phyloP scores from a whole-genome alignment of 2,888 invertebrate species.

The Orthosia gothica region DNA sequence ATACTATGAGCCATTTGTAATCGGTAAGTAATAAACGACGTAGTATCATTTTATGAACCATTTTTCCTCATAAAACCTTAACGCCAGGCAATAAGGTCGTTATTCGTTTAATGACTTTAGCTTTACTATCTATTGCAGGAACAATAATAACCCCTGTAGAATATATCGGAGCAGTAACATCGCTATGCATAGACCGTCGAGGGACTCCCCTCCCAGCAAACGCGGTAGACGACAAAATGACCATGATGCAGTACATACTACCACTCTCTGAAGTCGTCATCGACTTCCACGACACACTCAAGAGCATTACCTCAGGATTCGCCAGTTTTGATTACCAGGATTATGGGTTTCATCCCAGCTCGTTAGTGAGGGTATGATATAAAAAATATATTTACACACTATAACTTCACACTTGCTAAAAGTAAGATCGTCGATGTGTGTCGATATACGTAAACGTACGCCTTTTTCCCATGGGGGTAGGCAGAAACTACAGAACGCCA shows the following conservation, averaged over 20 bases:
- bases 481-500: too few relatives aligned
- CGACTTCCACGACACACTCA: constrained; percentile 98
- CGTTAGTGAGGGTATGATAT: constrained; percentile 94
- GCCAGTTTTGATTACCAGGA: constrained; percentile 99
- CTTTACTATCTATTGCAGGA: constrained; percentile 85
- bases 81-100: not conserved
- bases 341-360: constrained; percentile 95
- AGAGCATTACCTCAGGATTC: constrained; percentile 98
- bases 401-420: not conserved
- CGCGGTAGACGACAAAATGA: constrained; percentile 96
- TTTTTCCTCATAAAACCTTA: not conserved
- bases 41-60: too few relatives aligned
- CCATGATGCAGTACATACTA: constrained; percentile 95
- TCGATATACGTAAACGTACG: too few relatives aligned
- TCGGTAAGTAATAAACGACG: constrained; percentile 89
- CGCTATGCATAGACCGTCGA: constrained; percentile 94
- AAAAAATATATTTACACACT: too few relatives aligned
- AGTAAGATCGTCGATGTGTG: too few relatives aligned
- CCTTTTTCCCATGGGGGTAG: too few relatives aligned
- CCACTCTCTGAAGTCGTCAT: constrained; percentile 98
- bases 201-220: constrained; percentile 92
- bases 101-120: not conserved
- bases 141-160: constrained; percentile 97
- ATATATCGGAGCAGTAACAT: constrained; percentile 93
- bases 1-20: constrained; percentile 96